Conservation (phyloP, 2,888 invertebrate species). For the Dicycla oo region DNA sequence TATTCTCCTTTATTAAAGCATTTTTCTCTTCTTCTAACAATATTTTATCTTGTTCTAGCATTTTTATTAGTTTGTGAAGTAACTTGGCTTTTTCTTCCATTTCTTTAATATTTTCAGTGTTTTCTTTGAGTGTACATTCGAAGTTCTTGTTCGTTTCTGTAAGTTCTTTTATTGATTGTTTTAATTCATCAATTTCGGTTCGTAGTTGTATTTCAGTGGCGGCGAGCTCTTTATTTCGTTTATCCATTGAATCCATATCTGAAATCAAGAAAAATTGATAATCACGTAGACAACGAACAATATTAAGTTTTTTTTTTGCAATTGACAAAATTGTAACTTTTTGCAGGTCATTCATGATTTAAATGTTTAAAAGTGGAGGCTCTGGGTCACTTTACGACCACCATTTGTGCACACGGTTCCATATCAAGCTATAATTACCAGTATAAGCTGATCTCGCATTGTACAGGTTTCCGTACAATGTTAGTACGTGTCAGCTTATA, state of each 20-base stretch:
- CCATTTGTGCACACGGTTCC: no score
- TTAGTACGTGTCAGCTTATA: no score
- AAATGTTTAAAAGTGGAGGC: not conserved
- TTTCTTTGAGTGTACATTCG: constrained; percentile 68
- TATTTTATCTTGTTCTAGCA: constrained; percentile 71
- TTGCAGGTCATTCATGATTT: not conserved
- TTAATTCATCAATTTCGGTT: constrained; percentile 58
- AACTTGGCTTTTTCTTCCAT: constrained; percentile 67
- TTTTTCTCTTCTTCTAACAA: constrained; percentile 58
- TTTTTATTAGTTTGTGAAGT: constrained; percentile 62
- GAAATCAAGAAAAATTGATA: constrained; percentile 36
- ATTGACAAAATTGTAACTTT: not conserved
- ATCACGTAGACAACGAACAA: not conserved
- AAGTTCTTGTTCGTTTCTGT: constrained; percentile 64
- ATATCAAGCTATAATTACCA: no score
- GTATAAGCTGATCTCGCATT: no score
- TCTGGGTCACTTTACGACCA: not conserved
- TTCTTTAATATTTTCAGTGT: constrained; percentile 67
- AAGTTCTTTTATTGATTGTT: constrained; percentile 59
- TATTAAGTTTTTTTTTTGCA: not conserved
- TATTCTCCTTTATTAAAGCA: constrained; percentile 18
- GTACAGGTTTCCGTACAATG: no score
- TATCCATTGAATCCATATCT: constrained; percentile 70
- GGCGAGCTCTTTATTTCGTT: constrained; percentile 53
- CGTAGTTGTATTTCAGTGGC: constrained; percentile 39